phyloP scores from a whole-genome alignment of 2,113 vertebrate species.

The Tapirus terrestris region DNA sequence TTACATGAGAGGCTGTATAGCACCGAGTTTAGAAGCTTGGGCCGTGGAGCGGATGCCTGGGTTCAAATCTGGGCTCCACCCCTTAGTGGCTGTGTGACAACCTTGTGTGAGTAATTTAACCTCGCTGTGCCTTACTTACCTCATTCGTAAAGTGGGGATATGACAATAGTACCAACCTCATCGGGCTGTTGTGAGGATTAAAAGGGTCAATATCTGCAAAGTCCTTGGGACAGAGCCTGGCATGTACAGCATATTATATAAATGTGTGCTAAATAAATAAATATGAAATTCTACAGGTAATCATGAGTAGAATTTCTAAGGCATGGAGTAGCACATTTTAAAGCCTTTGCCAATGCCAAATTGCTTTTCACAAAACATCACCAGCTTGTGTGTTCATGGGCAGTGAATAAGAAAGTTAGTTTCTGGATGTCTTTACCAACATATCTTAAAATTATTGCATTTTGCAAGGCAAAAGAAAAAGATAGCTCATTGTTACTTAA shows the following conservation, averaged over 20 bases:
- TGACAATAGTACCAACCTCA: neutral
- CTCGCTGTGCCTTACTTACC: neutral
- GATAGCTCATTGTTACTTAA: neutral
- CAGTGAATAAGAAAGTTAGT: neutral
- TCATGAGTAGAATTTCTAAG: neutral
- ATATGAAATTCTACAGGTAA: neutral
- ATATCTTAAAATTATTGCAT: neutral
- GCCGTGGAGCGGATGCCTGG: neutral
- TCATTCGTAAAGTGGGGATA: neutral
- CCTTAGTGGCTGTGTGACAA: neutral
- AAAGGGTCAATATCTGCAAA: neutral
- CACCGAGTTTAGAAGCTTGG: neutral
- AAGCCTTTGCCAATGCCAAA: neutral
- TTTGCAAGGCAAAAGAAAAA: neutral
- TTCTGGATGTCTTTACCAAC: neutral
- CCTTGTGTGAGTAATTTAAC: neutral
- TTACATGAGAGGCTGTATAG: neutral
- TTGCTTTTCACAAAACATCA: neutral
- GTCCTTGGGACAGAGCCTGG: neutral
- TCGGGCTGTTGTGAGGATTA: neutral
- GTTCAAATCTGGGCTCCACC: neutral
- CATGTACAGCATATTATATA: neutral
- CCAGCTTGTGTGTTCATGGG: neutral
- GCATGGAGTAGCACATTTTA: neutral
- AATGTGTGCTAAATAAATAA: neutral